phyloP scores from a whole-genome alignment of 2,797 vertebrate genomes.

The Selene dorsalis region DNA sequence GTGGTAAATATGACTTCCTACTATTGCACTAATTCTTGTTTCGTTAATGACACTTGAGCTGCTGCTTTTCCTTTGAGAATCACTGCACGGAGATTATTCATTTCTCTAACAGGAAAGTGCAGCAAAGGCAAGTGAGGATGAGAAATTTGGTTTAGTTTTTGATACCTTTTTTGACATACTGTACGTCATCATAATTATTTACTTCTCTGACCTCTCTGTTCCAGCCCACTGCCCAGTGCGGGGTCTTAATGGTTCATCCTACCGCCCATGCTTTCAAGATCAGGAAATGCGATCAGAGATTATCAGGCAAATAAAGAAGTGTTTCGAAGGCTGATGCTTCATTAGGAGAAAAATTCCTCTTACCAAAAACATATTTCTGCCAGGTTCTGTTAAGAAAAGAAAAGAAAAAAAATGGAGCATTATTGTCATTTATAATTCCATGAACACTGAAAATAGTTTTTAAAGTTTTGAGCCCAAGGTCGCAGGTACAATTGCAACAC shows the following conservation, averaged over 20 bases:
- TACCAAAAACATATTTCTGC: not conserved
- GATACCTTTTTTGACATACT: not conserved
- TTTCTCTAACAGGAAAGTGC: not conserved
- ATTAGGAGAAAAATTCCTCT: constrained; percentile 1
- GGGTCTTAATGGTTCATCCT: not conserved
- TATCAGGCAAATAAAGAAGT: constrained; percentile 6
- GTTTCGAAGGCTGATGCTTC: constrained; percentile 3
- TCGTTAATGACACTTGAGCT: constrained; percentile 48
- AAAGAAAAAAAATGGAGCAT: no score
- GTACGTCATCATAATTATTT: constrained; percentile 4
- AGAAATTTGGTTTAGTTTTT: constrained; percentile 13
- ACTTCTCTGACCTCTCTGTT: not conserved
- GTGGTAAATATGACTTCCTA: constrained; percentile 27
- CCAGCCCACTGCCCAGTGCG: not conserved
- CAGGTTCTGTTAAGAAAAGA: not conserved
- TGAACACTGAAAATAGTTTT: not conserved
- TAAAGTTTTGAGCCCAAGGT: not conserved
- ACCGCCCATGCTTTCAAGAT: not conserved
- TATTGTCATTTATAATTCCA: no score
- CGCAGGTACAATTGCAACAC: not conserved
- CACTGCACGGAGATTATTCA: not conserved
- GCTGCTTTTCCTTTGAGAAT: not conserved
- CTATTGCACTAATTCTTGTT: constrained; percentile 24
- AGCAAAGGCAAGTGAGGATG: not conserved
- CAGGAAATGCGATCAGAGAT: constrained; percentile 6